Percentiles rank a stretch among this genome's conserved stretches.
Evolutionary conservation across 2,113 vertebrate species (phyloP).

Genomic region (Octodon degus): DNA sequence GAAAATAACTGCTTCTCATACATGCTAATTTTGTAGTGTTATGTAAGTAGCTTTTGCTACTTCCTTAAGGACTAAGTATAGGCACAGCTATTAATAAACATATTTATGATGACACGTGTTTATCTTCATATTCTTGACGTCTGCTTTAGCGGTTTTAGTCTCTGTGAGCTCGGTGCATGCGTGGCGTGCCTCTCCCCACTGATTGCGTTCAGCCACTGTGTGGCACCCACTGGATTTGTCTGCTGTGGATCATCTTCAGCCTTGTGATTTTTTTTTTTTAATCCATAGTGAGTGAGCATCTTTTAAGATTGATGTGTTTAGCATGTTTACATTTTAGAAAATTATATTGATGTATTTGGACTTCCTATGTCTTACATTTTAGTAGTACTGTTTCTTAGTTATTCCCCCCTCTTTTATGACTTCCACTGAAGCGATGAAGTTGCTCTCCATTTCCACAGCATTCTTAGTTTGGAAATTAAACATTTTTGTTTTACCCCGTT

Average conservation of each 20-base stretch:
- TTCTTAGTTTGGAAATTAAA: not conserved
- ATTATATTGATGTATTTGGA: not conserved
- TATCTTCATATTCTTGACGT: not conserved
- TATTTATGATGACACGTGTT: not conserved
- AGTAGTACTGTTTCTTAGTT: not conserved
- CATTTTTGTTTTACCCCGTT: not conserved
- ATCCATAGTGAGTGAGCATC: not conserved
- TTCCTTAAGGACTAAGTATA: conserved; percentile 1
- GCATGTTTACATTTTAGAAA: not conserved
- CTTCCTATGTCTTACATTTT: conserved; percentile 1
- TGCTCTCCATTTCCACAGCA: not conserved
- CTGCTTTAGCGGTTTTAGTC: not conserved
- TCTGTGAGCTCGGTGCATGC: not conserved
- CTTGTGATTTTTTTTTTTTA: not conserved
- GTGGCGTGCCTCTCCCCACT: not conserved
- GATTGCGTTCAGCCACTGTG: not conserved
- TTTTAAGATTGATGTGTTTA: not conserved
- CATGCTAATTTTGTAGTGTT: not conserved
- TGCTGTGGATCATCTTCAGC: not conserved
- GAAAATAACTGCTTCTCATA: not conserved
- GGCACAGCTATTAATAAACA: not conserved
- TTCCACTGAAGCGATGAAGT: not conserved
- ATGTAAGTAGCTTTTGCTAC: not conserved
- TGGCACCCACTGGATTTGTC: not conserved
- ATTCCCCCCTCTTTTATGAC: not conserved